Conservation (phyloP, 2,888 invertebrate species). For the Orthosia cruda region DNA sequence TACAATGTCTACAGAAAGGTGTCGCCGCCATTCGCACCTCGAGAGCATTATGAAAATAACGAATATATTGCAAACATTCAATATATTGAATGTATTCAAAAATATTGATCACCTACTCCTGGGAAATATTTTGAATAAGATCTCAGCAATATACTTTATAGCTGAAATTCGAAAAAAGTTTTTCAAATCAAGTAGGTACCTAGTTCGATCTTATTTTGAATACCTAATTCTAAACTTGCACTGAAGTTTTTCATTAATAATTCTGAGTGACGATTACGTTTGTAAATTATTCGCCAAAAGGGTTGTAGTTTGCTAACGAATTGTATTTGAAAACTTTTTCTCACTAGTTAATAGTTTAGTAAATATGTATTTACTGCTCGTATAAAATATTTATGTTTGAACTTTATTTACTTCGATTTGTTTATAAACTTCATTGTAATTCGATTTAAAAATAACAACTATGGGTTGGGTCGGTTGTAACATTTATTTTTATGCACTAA, state of each 20-base stretch:
- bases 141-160: constrained; percentile 47
- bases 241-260: neutral
- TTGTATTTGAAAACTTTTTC: neutral
- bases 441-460: neutral
- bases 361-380: neutral
- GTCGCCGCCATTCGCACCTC: constrained; percentile 5
- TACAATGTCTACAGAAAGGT: constrained; percentile 27
- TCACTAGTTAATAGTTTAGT: neutral
- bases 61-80: constrained; percentile 59
- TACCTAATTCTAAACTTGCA: constrained; percentile 2
- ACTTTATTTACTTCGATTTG: neutral
- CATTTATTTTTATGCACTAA: neutral
- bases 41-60: constrained; percentile 51
- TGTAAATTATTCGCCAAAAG: neutral
- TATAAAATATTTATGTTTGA: neutral
- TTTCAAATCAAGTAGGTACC: constrained; percentile 30
- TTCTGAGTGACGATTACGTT: neutral
- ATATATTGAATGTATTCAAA: constrained; percentile 55
- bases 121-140: constrained; percentile 59
- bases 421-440: neutral
- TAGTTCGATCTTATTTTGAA: constrained; percentile 17
- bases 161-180: constrained; percentile 40
- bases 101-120: constrained; percentile 61
- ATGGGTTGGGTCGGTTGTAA: neutral
- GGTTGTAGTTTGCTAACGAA: constrained; percentile 11